Base-by-base conservation (phyloP, 2,888 invertebrate genomes). In the Tetheella fluctuosa region DNA sequence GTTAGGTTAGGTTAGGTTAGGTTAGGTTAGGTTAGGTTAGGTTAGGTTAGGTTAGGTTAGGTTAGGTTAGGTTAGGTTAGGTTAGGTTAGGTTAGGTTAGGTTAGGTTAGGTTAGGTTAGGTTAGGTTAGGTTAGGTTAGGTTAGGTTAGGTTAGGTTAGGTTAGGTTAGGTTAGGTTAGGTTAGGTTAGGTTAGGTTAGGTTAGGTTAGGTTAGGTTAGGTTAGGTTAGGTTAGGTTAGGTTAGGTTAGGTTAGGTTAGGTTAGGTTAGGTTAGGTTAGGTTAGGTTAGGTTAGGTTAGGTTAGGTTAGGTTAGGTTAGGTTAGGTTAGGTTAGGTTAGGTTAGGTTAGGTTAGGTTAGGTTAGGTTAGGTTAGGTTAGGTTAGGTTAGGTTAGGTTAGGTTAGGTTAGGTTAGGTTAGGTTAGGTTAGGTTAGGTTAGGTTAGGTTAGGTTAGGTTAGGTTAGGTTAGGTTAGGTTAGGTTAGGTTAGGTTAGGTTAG, bases 401-500 rank as follows among this genome's bases (percentile, higher is more conserved):
- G 59, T 58, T 59, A 58, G 59, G 59, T 59, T 59, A 59, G 57
- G 59, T 57, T 54, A 53, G 58, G 58, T 59, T 59, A 56, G 57
- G 56, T 58, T 52, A 64, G 58, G 57, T 59, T 57, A 55, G 61
- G 64, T 57, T 63, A 57, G 59, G 61, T 61, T 58, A 61, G 61
- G 59, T 61, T 64, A 39, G 64, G 60, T 53, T 61, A 55, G 59
- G 63, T 63, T 63, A 60, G 63, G 63, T 63, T 63, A 60, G 61
- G 61, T 61, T 61, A 58, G 60, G 63, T 63, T 63, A 62, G 59
- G 58, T 61, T 58, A 60, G 63, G 60, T 63, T 58, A 58, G 60
- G 60, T 59, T 62, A 62, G 62, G 62, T 62, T 59, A 57, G 58
- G 60, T 60, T 60, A 57, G 60, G 60, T 58, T 60, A 63, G 60